Evolutionary conservation across 2,888 invertebrate genomes (phyloP), one percentile per base, ranked within the genome.

Genomic region (Brachyopa scutellaris): DNA sequence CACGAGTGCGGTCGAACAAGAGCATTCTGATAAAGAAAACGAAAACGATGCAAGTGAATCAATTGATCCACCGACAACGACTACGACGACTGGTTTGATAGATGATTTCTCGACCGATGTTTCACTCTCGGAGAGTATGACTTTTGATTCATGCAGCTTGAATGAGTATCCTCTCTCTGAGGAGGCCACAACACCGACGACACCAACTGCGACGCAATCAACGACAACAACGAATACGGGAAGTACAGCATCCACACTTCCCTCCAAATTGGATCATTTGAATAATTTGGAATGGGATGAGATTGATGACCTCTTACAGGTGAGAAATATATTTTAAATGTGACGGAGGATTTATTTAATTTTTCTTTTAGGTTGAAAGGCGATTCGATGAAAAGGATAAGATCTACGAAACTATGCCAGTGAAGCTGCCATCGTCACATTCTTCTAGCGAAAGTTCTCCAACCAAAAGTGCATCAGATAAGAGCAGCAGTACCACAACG

Each of bases 231-330:
- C 87, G 2, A 86, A 84, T 1, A 86, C 87, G 29, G 88, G 87
- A 4, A 90, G 89, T 78, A 84, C 86, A 15, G 88, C 89, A 2
- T 88, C 87, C 38, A 94, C 95, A 2, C 89, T 95, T 84, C 95
- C 95, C 9, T 92, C 93, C 57, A 94, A 94, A 87, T 88, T 95
- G 78, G 93, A 93, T 85, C 86, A 88, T 42, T 91, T 93, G 19
- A 93, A 93, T 85, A 92, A 92, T 72, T 90, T 93, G 86, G 93
- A 94, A 85, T 94, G 94, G 94, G 94, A 94, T 87, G 94, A 94
- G 87, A 89, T 94, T 36, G 94, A 94, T 87, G 94, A 95, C 85
- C 88, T 95, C 29, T 89, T 94, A 76, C 94, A 94, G 90, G 87
- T 86, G 73, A 61, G 15, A 15, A 26, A 6, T 57, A n/a, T n/a